Base-by-base conservation (phyloP, 2,113 vertebrate genomes). In the Sinocyclocheilus rhinocerous region DNA sequence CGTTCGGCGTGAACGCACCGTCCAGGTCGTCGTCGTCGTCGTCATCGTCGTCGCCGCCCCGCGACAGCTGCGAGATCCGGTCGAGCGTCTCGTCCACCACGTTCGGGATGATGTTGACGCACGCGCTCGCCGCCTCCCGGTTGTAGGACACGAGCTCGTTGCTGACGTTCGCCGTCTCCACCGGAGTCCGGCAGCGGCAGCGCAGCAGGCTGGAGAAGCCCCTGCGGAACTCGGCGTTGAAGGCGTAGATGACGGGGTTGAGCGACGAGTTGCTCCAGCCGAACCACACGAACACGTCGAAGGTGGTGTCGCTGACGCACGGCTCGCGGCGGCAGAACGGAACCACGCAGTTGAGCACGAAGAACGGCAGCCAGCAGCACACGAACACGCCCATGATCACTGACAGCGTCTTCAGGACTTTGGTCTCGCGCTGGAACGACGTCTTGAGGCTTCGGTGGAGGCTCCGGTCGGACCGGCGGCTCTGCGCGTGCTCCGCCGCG, bases 211-310 rank as follows among this genome's bases (percentile, higher is more conserved):
- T 96, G 81, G 96, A 95, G 76, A 99, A 99, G 85, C 97, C 96
- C 92, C 96, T 96, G 84, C 97, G 94, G 86, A 99, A 99, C 91
- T 99, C 97, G 0, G 97, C 95, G 73, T 99, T 98, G 93, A 97
- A 99, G 65, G 98, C 97, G 84, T 99, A 99, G 87, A 99, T 97
- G 85, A 99, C 90, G 52, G 98, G 98, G 90, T 98, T 99, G 76
- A 99, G 95, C 0, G 97, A 96, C 2, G 97, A 99, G 93, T 99
- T 99, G 80, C 97, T 96, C 98, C 98, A 99, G 48, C 97, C 97
- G 88, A 98, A 97, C 98, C 97, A 99, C 88, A 99, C 97, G 1
- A 99, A 99, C 42, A 99, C 92, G 80, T 99, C 95, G 79, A 99
- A 99, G 6, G 97, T 97, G 65, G 97, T 97, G 92, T 98, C 97